These are phyloP conservation scores for Tridacna gigas DNA, from an alignment of 2,888 invertebrate species.

Conservation along the genomic window DNA sequence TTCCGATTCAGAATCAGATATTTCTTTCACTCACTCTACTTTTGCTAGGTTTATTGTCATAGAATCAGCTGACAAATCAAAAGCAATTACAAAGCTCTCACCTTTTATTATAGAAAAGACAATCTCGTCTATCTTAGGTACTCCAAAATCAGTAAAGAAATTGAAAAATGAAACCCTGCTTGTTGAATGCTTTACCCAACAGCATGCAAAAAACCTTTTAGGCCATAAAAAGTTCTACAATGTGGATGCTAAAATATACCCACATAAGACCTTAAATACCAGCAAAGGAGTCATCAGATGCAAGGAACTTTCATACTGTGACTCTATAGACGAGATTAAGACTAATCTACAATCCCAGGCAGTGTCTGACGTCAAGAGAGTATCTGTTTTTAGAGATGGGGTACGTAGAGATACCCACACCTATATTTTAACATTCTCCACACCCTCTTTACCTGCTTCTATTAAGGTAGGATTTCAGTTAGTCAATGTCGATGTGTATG, in stretches of 20 bases:
- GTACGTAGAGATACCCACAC: neutral
- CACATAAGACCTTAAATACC: neutral
- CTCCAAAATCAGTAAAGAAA: neutral
- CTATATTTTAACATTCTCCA: neutral
- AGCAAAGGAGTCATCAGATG: slow-evolving; percentile 3
- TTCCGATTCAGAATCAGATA: neutral
- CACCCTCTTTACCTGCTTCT: neutral
- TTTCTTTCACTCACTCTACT: neutral
- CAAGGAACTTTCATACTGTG: neutral
- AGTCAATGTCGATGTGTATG: neutral
- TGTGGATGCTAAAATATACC: neutral
- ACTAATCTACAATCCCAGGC: neutral
- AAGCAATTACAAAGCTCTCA: neutral
- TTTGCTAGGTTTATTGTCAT: neutral
- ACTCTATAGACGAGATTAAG: neutral
- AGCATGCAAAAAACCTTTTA: neutral
- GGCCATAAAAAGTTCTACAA: neutral
- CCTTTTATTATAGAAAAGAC: neutral
- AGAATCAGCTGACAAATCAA: neutral
- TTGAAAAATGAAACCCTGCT: neutral
- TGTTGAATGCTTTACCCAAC: neutral
- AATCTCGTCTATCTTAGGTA: neutral
- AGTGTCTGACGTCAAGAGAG: slow-evolving; percentile 1
- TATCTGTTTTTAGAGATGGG: neutral
- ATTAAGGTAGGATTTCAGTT: no score